Base-by-base conservation (phyloP, 2,888 invertebrate species). In the Serripes groenlandicus region DNA sequence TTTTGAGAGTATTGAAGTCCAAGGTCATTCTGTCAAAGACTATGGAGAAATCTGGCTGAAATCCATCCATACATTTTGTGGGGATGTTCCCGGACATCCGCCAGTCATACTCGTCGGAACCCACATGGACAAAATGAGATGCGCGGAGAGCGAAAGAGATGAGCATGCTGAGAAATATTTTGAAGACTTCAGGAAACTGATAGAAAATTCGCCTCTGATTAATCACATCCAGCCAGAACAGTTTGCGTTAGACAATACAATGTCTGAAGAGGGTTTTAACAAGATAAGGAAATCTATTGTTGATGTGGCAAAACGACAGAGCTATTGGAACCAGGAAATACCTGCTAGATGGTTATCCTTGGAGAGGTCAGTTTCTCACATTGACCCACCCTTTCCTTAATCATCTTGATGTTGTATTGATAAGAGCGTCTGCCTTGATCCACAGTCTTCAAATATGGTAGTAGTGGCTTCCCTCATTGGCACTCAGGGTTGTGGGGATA, bases 51-150 rank as follows among this genome's bases (percentile, higher is more conserved):
- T 86, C 35, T 86, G 86, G 86, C 49, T 86, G 32, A 69, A 80
- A 9, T 86, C 84, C 0, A 84, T 86, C 32, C 86, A 86, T 68
- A 84, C 82, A 18, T 86, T 84, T 23, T 86, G 86, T 64, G 86
- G 86, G 0, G 79, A 84, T 28, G 74, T 86, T 1, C 86, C 81
- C 0, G 78, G 86, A 21, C 82, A 82, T 32, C 84, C 86, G 3
- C 82, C 86, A 0, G 83, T 84, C 4, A 80, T 86, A 37, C 81
- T 86, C 4, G 84, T 86, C 0, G 86, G 86, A 11, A 84, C 86
- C 0, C 83, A 86, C 64, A 81, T 75, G 15, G 76, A 79, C 34
- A 32, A 82, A 30, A 60, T 82, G 58, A 49, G 66, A 18, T 79
- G 83, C 54, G 37, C 32, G 1, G 60, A 71, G 21, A 75, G 76